Percentiles rank a stretch among this genome's conserved stretches.
phyloP scores from a whole-genome alignment of 2,888 invertebrate species.

The Ennomos fuscantarius region DNA sequence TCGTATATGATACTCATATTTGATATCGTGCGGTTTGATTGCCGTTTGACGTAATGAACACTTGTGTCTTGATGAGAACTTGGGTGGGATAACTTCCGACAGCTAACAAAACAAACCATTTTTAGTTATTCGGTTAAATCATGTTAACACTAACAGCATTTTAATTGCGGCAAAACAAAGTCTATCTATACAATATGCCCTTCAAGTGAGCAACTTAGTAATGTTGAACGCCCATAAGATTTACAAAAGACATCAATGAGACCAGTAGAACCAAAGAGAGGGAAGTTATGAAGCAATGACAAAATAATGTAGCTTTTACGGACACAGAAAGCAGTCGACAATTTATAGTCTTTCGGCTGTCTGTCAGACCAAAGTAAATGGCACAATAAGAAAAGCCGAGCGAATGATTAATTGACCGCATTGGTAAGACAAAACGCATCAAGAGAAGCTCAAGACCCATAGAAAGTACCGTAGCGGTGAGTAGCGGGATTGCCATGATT shows the following conservation, averaged over 20 bases:
- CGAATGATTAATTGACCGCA: constrained; percentile 76
- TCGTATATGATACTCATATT: constrained; percentile 63
- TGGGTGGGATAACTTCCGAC: constrained; percentile 47
- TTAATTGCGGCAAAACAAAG: constrained; percentile 1
- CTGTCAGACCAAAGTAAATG: constrained; percentile 45
- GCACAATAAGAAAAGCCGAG: constrained; percentile 50
- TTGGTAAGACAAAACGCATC: constrained; percentile 76
- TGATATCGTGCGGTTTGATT: constrained; percentile 67
- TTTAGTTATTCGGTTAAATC: constrained; percentile 10
- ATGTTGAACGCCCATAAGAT: constrained; percentile 1
- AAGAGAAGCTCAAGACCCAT: constrained; percentile 72
- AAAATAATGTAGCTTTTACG: constrained; percentile 36
- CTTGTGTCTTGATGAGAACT: constrained; percentile 58
- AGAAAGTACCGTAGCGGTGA: constrained; percentile 79
- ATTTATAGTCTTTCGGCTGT: constrained; percentile 34
- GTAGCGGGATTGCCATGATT: constrained; percentile 78
- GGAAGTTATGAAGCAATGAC: constrained; percentile 32
- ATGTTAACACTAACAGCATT: constrained; percentile 9
- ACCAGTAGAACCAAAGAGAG: constrained; percentile 11
- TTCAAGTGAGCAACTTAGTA: neutral
- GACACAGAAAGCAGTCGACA: constrained; percentile 35
- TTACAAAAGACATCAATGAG: constrained; percentile 17
- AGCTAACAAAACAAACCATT: constrained; percentile 43
- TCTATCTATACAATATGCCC: constrained; percentile 9
- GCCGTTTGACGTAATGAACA: constrained; percentile 62